These are phyloP conservation scores for Solenopsis fugax DNA, from an alignment of 1,140 invertebrate species.

Conservation along the genomic window DNA sequence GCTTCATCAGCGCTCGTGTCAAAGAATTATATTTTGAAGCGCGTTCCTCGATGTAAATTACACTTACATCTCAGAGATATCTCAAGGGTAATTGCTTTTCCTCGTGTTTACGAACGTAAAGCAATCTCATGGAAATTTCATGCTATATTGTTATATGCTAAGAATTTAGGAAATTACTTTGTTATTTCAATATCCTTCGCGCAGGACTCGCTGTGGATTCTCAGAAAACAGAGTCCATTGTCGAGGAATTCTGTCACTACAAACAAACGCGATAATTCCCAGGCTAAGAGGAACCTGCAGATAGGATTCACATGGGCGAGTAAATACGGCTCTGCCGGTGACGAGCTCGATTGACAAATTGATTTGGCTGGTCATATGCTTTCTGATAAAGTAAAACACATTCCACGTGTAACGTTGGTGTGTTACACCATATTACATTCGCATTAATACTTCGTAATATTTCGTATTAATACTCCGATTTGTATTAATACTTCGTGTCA, in stretches of 20 bases:
- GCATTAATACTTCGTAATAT: constrained; percentile 21
- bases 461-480: background rate
- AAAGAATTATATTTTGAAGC: background rate
- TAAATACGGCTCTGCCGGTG: background rate
- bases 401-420: background rate
- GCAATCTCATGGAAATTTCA: background rate
- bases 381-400: background rate
- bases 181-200: background rate
- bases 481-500: background rate
- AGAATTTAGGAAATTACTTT: constrained; percentile 6
- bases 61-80: background rate
- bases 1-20: background rate
- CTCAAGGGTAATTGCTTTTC: background rate
- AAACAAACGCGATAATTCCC: background rate
- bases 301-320: background rate
- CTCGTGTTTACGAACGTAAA: background rate
- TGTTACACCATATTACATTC: background rate
- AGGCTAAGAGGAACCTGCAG: background rate
- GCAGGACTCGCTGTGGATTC: background rate
- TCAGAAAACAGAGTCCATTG: background rate
- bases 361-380: background rate
- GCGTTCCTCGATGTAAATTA: background rate
- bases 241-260: background rate
- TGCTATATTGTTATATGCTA: background rate
- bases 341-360: background rate